Evolutionary conservation across 92 coral and sea anemone genomes (phyloP).

Genomic region (Blastomussa wellsi): DNA sequence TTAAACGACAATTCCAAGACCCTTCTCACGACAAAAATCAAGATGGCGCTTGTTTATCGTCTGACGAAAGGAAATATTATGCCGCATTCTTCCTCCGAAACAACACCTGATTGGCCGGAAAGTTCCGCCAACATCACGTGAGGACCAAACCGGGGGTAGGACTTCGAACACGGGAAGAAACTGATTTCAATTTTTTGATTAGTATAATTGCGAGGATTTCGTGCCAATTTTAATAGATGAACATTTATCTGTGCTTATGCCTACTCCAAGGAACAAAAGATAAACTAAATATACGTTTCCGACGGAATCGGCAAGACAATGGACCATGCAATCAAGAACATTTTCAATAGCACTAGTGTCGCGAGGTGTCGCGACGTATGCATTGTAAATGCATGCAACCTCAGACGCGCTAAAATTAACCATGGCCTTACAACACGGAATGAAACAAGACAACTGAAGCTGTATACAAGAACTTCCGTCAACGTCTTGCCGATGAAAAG

Average conservation of each 20-base stretch:
- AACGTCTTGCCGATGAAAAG: neutral
- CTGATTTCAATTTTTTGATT: slow-evolving; percentile 14
- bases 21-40: slow-evolving; percentile 34
- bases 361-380: neutral
- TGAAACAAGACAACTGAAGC: neutral
- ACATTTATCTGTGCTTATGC: neutral
- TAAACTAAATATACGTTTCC: slow-evolving; percentile 7
- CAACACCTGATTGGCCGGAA: slow-evolving; percentile 34
- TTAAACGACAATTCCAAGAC: slow-evolving; percentile 30
- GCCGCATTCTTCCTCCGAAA: slow-evolving; percentile 18
- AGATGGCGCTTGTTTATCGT: slow-evolving; percentile 81
- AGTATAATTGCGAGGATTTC: neutral
- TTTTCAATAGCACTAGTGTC: neutral
- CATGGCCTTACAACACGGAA: neutral
- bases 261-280: slow-evolving; percentile 12
- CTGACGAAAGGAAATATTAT: slow-evolving; percentile 43
- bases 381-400: neutral
- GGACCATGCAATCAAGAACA: neutral
- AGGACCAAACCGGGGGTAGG: slow-evolving; percentile 24
- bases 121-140: slow-evolving; percentile 39
- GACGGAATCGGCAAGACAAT: slow-evolving; percentile 10
- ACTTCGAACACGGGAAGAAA: neutral
- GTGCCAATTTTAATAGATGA: neutral
- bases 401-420: neutral
- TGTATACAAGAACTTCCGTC: slow-evolving; percentile 27